phyloP scores from a whole-genome alignment of 2,888 invertebrate species.

The Eulithis prunata region DNA sequence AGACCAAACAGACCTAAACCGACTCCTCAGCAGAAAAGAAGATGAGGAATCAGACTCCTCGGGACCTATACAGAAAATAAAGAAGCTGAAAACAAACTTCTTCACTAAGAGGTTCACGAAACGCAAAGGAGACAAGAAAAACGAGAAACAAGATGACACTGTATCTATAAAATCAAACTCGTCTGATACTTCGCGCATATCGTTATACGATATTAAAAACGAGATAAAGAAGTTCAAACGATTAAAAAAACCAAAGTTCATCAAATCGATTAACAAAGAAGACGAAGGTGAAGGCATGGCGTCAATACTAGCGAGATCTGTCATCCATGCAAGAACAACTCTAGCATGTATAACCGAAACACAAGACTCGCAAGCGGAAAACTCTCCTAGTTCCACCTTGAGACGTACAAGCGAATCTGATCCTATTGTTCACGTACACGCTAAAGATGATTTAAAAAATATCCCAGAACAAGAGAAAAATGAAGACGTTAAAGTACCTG shows the following conservation, averaged over 20 bases:
- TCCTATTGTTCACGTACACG: constrained; percentile 60
- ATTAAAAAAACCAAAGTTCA: constrained; percentile 72
- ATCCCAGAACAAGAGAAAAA: constrained; percentile 37
- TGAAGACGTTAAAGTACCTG: constrained; percentile 53
- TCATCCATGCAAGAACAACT: constrained; percentile 84
- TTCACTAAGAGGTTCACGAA: constrained; percentile 86
- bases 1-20: constrained; percentile 74
- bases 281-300: constrained; percentile 86
- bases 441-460: constrained; percentile 55
- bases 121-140: constrained; percentile 77
- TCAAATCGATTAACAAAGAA: constrained; percentile 63
- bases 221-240: constrained; percentile 74
- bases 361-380: constrained; percentile 71
- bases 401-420: constrained; percentile 75
- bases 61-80: constrained; percentile 82
- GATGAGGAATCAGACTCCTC: constrained; percentile 73
- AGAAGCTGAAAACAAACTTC: constrained; percentile 85
- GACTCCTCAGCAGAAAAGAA: constrained; percentile 82
- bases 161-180: constrained; percentile 80
- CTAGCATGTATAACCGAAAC: constrained; percentile 84
- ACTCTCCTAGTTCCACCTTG: constrained; percentile 70
- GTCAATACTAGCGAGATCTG: constrained; percentile 86
- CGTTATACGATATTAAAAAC: constrained; percentile 70
- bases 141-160: constrained; percentile 69
- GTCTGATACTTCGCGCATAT: constrained; percentile 77